Percentiles rank a stretch among this genome's conserved stretches.
These are phyloP conservation scores for Halictus quadricinctus DNA, from an alignment of 2,888 invertebrate genomes.

Conservation along the genomic window DNA sequence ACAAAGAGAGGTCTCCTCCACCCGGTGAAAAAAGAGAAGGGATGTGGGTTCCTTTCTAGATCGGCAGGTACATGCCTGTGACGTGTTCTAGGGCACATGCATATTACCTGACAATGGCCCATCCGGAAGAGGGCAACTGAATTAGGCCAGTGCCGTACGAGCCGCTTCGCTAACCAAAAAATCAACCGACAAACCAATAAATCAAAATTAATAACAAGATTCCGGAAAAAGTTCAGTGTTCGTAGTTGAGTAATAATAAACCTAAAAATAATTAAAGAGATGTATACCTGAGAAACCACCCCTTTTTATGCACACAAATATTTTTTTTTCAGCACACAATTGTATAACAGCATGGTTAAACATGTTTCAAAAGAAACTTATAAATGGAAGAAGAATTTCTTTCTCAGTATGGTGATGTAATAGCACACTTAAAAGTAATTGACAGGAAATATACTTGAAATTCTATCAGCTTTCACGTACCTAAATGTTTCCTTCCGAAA, in stretches of 20 bases:
- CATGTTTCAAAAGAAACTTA: not conserved
- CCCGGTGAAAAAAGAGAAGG: slow-evolving; percentile 65
- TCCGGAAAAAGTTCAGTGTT: not conserved
- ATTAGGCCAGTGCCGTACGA: slow-evolving; percentile 61
- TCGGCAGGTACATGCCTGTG: slow-evolving; percentile 73
- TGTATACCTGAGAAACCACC: not conserved
- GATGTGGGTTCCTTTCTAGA: slow-evolving; percentile 72
- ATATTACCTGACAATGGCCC: slow-evolving; percentile 75
- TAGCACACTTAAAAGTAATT: not conserved
- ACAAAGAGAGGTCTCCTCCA: slow-evolving; percentile 68
- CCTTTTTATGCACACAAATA: not conserved
- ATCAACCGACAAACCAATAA: not conserved
- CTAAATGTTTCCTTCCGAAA: not conserved
- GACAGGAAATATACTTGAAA: not conserved
- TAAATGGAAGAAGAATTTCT: not conserved
- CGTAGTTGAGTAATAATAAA: not conserved
- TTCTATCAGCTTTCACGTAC: not conserved
- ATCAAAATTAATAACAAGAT: not conserved
- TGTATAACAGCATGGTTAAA: not conserved
- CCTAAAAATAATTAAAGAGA: not conserved
- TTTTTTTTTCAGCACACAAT: not conserved
- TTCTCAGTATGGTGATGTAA: not conserved
- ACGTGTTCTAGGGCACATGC: slow-evolving; percentile 74
- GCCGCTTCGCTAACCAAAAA: slow-evolving; percentile 1
- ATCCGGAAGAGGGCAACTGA: slow-evolving; percentile 64